Conservation (phyloP, 2,888 invertebrate genomes). For the Rhagophthalmus giganteus region DNA sequence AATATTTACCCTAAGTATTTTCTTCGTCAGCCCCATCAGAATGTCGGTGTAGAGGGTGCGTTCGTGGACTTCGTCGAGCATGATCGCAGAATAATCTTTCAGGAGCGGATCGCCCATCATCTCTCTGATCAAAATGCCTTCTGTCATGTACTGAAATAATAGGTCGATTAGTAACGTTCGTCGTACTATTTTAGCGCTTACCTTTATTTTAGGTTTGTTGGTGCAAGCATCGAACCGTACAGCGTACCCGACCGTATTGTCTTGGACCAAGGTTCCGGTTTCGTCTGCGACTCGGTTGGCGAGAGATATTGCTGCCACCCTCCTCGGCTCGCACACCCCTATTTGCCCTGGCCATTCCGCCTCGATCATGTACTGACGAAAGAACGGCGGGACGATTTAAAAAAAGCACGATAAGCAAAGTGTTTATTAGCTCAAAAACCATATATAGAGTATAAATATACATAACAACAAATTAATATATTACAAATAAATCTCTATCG, state of each 20-base stretch:
- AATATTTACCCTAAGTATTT: slow-evolving; percentile 77
- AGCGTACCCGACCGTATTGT: slow-evolving; percentile 77
- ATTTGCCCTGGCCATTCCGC: slow-evolving; percentile 84
- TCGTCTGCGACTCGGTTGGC: slow-evolving; percentile 90
- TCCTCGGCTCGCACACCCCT: slow-evolving; percentile 89
- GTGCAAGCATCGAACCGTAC: slow-evolving; percentile 77
- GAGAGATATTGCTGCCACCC: slow-evolving; percentile 86
- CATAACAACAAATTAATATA: background rate
- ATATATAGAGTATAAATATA: slow-evolving; percentile 2
- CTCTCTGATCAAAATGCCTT: slow-evolving; percentile 91
- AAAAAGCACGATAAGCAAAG: slow-evolving; percentile 18
- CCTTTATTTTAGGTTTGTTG: slow-evolving; percentile 72
- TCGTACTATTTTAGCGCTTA: slow-evolving; percentile 48
- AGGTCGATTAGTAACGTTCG: background rate
- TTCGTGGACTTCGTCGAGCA: slow-evolving; percentile 96
- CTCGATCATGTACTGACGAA: slow-evolving; percentile 81
- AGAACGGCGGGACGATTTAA: slow-evolving; percentile 3
- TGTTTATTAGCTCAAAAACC: slow-evolving; percentile 31
- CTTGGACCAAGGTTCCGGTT: slow-evolving; percentile 74
- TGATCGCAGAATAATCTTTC: slow-evolving; percentile 82
- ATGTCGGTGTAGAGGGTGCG: slow-evolving; percentile 91
- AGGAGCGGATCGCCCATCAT: slow-evolving; percentile 94
- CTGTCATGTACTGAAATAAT: slow-evolving; percentile 82
- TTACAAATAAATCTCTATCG: background rate
- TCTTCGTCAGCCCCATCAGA: slow-evolving; percentile 89